Evolutionary conservation across 2,888 invertebrate genomes (phyloP).

Genomic region (Tromatobia lineatoria): DNA sequence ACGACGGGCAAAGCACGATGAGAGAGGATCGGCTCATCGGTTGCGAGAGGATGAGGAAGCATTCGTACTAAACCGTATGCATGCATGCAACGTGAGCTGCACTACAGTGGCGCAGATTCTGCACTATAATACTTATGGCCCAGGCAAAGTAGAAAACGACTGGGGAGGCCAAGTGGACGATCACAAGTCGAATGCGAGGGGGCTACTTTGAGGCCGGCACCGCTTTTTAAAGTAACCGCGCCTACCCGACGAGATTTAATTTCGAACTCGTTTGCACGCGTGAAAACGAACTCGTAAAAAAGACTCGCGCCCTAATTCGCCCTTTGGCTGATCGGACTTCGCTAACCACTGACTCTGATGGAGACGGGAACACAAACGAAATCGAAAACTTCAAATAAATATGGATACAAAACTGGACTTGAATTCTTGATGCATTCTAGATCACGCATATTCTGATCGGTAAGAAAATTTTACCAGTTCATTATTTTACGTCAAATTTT

Average conservation of each 20-base stretch:
- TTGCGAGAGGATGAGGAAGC: constrained; percentile 59
- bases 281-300: constrained; percentile 59
- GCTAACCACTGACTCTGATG: not conserved
- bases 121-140: constrained; percentile 45
- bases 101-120: constrained; percentile 44
- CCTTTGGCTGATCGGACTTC: not conserved
- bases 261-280: constrained; percentile 59
- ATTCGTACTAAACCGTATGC: constrained; percentile 46
- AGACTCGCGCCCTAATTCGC: not conserved
- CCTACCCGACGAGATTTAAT: constrained; percentile 52
- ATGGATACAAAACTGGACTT: not conserved
- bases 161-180: constrained; percentile 22
- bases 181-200: not conserved
- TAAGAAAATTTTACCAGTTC: too few relatives aligned
- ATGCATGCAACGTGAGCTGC: constrained; percentile 48
- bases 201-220: constrained; percentile 37
- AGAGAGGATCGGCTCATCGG: constrained; percentile 5
- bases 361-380: not conserved
- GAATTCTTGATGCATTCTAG: too few relatives aligned
- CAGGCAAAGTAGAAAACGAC: constrained; percentile 27
- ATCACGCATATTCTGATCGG: too few relatives aligned
- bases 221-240: constrained; percentile 58
- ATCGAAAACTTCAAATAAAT: not conserved
- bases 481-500: too few relatives aligned
- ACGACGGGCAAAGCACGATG: constrained; percentile 52